Percentiles rank a stretch among this genome's conserved stretches.
Evolutionary conservation across 2,888 invertebrate species (phyloP).

Genomic region (Drosophila paranaensis): DNA sequence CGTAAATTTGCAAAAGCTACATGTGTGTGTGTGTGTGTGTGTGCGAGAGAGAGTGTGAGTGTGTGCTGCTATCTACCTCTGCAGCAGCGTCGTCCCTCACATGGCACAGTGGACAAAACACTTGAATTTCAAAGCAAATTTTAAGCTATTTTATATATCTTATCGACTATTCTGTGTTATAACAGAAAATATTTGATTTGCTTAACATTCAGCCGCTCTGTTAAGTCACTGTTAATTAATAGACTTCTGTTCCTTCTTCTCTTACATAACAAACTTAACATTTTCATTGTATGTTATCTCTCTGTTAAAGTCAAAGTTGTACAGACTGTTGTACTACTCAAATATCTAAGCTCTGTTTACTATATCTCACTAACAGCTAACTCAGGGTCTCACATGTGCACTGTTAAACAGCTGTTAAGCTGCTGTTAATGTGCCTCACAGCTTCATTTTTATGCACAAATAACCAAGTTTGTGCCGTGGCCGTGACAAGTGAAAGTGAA

Average conservation of each 20-base stretch:
- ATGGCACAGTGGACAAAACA: slow-evolving; percentile 33
- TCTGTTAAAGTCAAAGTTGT: neutral
- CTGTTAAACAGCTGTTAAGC: neutral
- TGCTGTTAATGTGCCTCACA: neutral
- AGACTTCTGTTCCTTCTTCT: neutral
- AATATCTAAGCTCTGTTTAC: neutral
- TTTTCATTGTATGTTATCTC: neutral
- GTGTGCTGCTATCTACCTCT: slow-evolving; percentile 39
- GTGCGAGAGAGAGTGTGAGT: slow-evolving; percentile 5
- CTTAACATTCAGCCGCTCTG: neutral
- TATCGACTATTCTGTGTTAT: too few relatives aligned
- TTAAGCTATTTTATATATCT: neutral
- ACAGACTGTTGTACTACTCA: too few relatives aligned
- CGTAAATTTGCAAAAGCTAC: slow-evolving; percentile 69
- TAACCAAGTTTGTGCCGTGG: neutral
- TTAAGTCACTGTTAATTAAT: neutral
- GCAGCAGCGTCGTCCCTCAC: slow-evolving; percentile 28
- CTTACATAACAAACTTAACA: neutral
- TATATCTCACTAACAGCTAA: too few relatives aligned
- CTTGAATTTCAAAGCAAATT: neutral
- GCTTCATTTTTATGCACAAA: neutral
- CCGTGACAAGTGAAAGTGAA: slow-evolving; percentile 25
- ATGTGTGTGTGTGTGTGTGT: slow-evolving; percentile 11
- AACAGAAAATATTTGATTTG: too few relatives aligned
- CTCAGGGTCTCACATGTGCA: too few relatives aligned